Evolutionary conservation across 2,113 vertebrate species (phyloP).

Genomic region (Halichoerus grypus): DNA sequence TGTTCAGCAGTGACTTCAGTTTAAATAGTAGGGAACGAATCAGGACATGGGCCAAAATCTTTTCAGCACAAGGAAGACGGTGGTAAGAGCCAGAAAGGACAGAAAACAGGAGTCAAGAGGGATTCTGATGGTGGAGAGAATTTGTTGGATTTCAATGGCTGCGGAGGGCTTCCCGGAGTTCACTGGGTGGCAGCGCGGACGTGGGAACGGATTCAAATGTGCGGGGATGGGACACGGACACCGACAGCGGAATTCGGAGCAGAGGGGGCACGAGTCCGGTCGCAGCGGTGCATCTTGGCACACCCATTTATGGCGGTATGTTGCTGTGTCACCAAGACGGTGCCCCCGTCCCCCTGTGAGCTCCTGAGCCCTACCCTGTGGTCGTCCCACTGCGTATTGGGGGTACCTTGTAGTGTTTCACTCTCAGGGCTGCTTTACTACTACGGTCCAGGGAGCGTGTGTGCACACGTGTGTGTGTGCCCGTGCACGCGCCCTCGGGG

Average conservation of each 20-base stretch:
- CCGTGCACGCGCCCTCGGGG: no score
- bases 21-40: not conserved
- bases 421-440: not conserved
- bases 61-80: not conserved
- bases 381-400: no score
- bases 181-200: not conserved
- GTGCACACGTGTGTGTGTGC: not conserved
- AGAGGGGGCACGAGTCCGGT: not conserved
- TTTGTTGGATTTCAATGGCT: not conserved
- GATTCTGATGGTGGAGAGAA: not conserved
- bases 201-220: not conserved
- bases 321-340: not conserved
- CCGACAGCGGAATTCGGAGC: not conserved
- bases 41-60: not conserved
- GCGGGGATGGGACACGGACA: not conserved
- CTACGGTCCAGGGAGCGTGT: not conserved
- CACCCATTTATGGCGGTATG: fast-evolving
- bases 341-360: not conserved
- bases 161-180: not conserved
- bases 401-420: fast-evolving
- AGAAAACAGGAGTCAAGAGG: not conserved
- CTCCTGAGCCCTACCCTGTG: not conserved
- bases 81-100: not conserved
- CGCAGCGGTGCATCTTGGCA: not conserved
- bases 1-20: not conserved